Conservation (phyloP, 2,797 vertebrate species). For the Melanotaenia trifasciata region DNA sequence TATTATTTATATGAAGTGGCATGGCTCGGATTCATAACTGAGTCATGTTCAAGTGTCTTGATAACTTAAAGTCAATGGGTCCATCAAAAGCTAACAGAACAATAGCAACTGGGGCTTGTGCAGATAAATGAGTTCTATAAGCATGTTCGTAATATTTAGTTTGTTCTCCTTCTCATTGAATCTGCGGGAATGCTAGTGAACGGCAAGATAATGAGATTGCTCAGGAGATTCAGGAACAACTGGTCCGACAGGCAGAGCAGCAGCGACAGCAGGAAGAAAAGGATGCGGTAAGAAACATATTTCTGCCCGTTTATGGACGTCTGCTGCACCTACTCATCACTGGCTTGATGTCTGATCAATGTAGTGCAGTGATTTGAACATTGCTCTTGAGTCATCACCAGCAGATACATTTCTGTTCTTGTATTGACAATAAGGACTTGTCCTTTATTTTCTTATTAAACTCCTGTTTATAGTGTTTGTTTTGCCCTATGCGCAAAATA, state of each 20-base stretch:
- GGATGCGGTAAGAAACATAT: conserved; percentile 87
- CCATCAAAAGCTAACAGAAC: background rate
- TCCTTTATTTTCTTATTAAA: background rate
- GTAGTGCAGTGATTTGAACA: background rate
- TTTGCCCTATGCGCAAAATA: background rate
- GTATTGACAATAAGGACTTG: background rate
- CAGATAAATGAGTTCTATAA: background rate
- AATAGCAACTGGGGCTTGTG: too few relatives aligned
- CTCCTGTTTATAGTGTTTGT: background rate
- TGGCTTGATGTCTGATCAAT: conserved; percentile 1
- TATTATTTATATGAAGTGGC: background rate
- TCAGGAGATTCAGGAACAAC: conserved; percentile 95
- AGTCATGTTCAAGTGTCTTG: background rate
- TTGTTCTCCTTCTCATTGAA: background rate
- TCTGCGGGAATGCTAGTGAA: conserved; percentile 81
- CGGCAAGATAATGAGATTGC: conserved; percentile 93
- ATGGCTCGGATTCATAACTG: background rate
- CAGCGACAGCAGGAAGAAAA: conserved; percentile 93
- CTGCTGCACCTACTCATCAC: background rate
- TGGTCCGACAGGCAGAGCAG: conserved; percentile 91
- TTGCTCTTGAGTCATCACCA: conserved; percentile 3
- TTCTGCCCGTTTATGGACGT: background rate
- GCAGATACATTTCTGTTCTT: conserved; percentile 1
- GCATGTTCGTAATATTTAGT: background rate
- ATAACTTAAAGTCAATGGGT: background rate